These are phyloP conservation scores for Pachycephus smyrnensis DNA, from an alignment of 2,888 invertebrate genomes.

Conservation along the genomic window DNA sequence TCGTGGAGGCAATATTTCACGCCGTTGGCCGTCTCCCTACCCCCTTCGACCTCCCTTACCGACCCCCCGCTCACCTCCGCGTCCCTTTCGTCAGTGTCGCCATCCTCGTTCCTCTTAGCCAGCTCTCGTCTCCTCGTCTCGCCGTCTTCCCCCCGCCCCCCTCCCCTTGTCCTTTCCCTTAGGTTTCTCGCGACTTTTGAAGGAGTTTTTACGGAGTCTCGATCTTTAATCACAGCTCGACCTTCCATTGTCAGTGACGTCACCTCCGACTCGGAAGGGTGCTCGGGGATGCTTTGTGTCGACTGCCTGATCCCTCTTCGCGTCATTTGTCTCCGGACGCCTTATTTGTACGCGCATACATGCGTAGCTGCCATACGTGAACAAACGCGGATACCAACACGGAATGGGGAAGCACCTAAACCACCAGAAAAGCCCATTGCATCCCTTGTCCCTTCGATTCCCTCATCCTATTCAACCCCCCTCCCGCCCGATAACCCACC, in stretches of 20 bases:
- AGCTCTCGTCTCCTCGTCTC: conserved; percentile 9
- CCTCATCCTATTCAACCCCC: neutral
- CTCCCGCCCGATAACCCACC: neutral
- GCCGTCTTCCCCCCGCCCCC: conserved; percentile 13
- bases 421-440: neutral
- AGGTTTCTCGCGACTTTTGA: conserved; percentile 47
- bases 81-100: conserved; percentile 13
- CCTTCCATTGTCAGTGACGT: conserved; percentile 65
- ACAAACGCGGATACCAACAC: neutral
- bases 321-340: conserved; percentile 60
- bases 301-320: conserved; percentile 56
- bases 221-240: conserved; percentile 66
- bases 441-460: neutral
- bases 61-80: conserved; percentile 20
- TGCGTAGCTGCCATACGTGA: neutral
- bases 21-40: conserved; percentile 43
- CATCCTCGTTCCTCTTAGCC: neutral
- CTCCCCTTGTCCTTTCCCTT: neutral
- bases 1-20: conserved; percentile 63
- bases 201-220: conserved; percentile 64
- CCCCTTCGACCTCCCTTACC: conserved; percentile 25
- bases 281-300: conserved; percentile 47
- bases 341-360: conserved; percentile 56
- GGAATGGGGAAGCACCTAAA: neutral
- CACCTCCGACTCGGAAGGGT: conserved; percentile 61